phyloP scores from a whole-genome alignment of 1,140 invertebrate species.

The Drosophila punjabiensis region DNA sequence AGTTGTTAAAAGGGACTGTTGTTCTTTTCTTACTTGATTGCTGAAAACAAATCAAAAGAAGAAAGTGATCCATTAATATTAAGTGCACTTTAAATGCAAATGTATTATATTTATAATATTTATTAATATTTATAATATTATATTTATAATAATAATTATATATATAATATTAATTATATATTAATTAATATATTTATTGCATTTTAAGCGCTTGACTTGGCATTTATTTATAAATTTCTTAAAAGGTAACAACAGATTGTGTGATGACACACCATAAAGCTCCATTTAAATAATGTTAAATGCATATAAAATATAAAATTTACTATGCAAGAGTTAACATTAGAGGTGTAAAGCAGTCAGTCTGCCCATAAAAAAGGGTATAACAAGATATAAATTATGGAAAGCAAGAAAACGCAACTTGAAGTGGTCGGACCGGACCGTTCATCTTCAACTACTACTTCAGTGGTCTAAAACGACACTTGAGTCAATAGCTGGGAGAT shows the following conservation, averaged over 20 bases:
- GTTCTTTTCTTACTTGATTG: too few species aligned
- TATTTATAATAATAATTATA: too few species aligned
- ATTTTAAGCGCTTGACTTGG: neutral
- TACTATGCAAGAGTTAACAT: neutral
- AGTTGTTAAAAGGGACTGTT: too few species aligned
- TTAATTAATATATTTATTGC: too few species aligned
- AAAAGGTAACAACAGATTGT: neutral
- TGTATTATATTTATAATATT: too few species aligned
- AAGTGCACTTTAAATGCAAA: too few species aligned
- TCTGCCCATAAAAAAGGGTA: slow-evolving; percentile 15
- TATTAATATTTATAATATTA: too few species aligned
- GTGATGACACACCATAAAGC: neutral
- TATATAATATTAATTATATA: too few species aligned
- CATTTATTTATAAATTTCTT: neutral
- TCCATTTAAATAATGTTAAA: neutral
- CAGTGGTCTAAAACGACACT: slow-evolving; percentile 82
- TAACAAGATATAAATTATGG: slow-evolving; percentile 11
- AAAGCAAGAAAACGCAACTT: slow-evolving; percentile 29
- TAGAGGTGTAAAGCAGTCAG: neutral
- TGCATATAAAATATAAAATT: neutral
- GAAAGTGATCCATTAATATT: too few species aligned
- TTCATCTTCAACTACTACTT: slow-evolving; percentile 64
- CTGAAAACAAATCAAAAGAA: too few species aligned
- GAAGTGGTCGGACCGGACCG: slow-evolving; percentile 27
- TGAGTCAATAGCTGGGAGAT: slow-evolving; percentile 61